Evolutionary conservation across 2,113 vertebrate species (phyloP).

Genomic region (Brachypteracias leptosomus): DNA sequence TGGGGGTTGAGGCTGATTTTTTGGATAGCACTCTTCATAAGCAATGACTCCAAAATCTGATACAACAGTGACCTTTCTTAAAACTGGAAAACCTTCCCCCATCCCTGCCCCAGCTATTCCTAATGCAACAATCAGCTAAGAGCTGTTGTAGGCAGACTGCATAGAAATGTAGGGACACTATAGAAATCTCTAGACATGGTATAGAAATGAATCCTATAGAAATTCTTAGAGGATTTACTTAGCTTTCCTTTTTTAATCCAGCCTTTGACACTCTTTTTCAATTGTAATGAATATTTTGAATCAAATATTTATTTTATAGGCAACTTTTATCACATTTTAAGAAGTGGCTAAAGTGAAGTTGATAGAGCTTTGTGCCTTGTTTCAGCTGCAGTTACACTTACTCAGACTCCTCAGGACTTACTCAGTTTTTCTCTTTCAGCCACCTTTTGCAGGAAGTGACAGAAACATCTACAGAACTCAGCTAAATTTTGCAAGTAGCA

Average conservation of each 20-base stretch:
- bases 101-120: neutral
- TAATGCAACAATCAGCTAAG: neutral
- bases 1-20: neutral
- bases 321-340: neutral
- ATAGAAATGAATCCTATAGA: neutral
- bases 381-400: neutral
- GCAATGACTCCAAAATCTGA: neutral
- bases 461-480: neutral
- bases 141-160: neutral
- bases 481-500: neutral
- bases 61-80: neutral
- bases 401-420: neutral
- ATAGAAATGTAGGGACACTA: neutral
- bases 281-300: constrained; percentile 1
- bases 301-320: neutral
- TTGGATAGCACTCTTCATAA: neutral
- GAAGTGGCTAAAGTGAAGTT: neutral
- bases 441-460: neutral
- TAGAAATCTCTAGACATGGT: neutral
- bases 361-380: neutral
- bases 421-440: neutral
- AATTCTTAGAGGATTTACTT: neutral
- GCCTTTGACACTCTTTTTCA: neutral
- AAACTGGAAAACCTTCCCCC: neutral
- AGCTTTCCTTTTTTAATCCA: neutral